Evolutionary conservation across 2,113 vertebrate species (phyloP).

Genomic region (Heterochromis multidens): DNA sequence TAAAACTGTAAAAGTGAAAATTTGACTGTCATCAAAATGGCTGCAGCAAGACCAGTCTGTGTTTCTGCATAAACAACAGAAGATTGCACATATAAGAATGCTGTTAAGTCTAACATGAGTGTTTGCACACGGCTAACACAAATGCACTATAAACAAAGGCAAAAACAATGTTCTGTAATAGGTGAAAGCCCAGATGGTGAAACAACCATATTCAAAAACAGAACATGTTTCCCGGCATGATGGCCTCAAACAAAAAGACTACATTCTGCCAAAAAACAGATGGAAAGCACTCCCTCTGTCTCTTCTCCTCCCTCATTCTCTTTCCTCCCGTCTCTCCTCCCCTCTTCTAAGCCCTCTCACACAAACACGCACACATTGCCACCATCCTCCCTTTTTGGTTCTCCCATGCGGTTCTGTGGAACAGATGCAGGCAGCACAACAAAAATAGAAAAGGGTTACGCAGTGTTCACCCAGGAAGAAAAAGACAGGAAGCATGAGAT

Average conservation of each 20-base stretch:
- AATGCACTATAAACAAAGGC: constrained; percentile 35
- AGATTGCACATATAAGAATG: background rate
- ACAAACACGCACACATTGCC: background rate
- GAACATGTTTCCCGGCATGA: constrained; percentile 58
- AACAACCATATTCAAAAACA: constrained; percentile 50
- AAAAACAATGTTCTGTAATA: constrained; percentile 46
- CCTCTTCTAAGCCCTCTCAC: constrained; percentile 1
- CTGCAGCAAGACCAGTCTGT: background rate
- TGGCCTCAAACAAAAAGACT: constrained; percentile 60
- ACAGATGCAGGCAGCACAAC: constrained; percentile 52
- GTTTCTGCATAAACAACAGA: constrained; percentile 11
- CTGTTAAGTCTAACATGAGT: background rate
- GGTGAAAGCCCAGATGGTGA: constrained; percentile 61
- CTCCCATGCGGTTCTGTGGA: constrained; percentile 41
- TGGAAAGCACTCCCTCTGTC: constrained; percentile 66
- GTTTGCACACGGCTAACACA: background rate
- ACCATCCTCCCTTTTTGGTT: constrained; percentile 8
- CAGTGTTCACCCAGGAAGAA: constrained; percentile 37
- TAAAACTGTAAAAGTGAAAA: background rate
- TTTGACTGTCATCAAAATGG: background rate
- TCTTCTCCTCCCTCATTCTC: constrained; percentile 51
- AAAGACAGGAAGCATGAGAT: constrained; percentile 46
- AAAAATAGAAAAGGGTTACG: constrained; percentile 50
- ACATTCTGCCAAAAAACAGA: constrained; percentile 66
- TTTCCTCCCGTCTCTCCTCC: constrained; percentile 38